Evolutionary conservation across 2,888 invertebrate species (phyloP).

Genomic region (Dasypogon diadema): DNA sequence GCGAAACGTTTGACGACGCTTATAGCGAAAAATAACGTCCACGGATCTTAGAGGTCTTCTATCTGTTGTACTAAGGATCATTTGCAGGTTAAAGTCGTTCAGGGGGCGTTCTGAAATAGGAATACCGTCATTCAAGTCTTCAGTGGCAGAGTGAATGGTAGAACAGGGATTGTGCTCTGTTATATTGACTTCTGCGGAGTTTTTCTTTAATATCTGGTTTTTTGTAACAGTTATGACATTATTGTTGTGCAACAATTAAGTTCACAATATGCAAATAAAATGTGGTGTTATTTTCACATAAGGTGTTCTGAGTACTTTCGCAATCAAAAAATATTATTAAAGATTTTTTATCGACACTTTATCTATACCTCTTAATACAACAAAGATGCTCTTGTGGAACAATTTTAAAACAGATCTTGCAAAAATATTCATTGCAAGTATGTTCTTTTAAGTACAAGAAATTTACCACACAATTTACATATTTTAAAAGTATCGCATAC

Average conservation of each 20-base stretch:
- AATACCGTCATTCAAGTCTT: too few relatives aligned
- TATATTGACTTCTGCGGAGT: too few relatives aligned
- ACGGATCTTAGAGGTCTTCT: too few relatives aligned
- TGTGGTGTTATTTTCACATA: background rate
- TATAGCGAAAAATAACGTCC: too few relatives aligned
- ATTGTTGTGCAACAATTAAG: background rate
- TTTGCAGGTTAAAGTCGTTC: too few relatives aligned
- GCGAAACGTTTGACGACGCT: too few relatives aligned
- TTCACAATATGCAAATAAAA: background rate
- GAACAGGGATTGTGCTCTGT: too few relatives aligned
- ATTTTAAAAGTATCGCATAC: conserved; percentile 19
- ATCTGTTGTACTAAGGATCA: too few relatives aligned
- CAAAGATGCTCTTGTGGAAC: background rate
- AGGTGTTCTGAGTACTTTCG: background rate
- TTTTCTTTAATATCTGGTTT: background rate
- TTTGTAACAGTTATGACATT: background rate
- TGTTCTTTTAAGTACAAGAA: background rate
- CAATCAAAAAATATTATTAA: background rate
- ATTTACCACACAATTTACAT: conserved; percentile 17
- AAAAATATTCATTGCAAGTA: background rate
- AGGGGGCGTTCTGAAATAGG: too few relatives aligned
- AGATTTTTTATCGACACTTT: background rate
- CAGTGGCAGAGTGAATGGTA: too few relatives aligned
- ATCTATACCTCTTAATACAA: background rate
- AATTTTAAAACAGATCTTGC: background rate